Percentiles rank a stretch among this genome's conserved stretches.
Conservation (phyloP, 2,888 invertebrate genomes). For the Caradrina clavipalpis region DNA sequence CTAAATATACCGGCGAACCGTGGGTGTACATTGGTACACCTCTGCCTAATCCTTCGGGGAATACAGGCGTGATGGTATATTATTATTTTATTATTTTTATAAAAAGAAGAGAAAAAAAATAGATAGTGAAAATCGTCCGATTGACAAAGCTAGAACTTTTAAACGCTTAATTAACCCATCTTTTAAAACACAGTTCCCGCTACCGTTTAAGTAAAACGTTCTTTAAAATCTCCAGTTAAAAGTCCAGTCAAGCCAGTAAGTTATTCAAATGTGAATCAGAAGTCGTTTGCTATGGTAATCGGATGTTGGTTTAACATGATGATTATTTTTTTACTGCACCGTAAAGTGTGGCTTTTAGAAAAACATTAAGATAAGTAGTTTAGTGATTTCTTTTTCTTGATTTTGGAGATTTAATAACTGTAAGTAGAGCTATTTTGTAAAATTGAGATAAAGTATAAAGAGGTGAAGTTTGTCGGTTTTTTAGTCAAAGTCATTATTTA, state of each 20-base stretch:
- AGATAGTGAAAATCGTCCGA: neutral
- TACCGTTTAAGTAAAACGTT: conserved; percentile 28
- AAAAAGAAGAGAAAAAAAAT: neutral
- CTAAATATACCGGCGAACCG: no score
- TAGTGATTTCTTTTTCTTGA: neutral
- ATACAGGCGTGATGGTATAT: no score
- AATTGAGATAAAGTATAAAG: no score
- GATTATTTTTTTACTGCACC: no score
- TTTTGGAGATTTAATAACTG: neutral
- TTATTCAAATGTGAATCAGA: conserved; percentile 45
- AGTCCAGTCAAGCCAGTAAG: conserved; percentile 10
- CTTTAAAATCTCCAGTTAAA: conserved; percentile 6
- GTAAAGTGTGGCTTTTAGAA: neutral
- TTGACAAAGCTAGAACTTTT: neutral
- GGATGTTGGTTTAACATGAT: conserved; percentile 6
- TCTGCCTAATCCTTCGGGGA: no score
- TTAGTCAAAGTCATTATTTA: no score
- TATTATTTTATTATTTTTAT: no score
- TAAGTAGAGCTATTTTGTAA: neutral
- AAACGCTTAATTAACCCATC: conserved; percentile 21
- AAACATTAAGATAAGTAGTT: neutral
- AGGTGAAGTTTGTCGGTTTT: no score
- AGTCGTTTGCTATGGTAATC: conserved; percentile 47
- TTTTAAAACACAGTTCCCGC: conserved; percentile 17
- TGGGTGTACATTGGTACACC: no score